Conservation (phyloP, 2,113 vertebrate genomes). For the Limanda limanda region DNA sequence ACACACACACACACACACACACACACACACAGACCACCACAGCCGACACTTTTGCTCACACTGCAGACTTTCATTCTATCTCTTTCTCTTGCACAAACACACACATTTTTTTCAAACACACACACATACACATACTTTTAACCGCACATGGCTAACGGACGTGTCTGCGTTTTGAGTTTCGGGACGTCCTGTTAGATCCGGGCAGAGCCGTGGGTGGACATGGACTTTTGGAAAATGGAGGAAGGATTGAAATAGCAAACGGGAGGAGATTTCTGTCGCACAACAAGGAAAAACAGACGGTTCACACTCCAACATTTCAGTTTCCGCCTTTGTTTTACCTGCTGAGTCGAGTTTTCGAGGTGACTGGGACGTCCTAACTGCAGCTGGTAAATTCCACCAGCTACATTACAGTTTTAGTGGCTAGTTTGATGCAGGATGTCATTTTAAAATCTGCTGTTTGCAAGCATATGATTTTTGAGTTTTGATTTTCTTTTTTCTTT, state of each 20-base stretch:
- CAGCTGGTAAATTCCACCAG: not conserved
- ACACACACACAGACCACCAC: slow-evolving; percentile 26
- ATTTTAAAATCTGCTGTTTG: not conserved
- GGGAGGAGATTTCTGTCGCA: slow-evolving; percentile 13
- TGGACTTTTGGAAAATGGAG: slow-evolving; percentile 24
- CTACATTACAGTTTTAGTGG: not conserved
- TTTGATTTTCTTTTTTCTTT: too few species aligned
- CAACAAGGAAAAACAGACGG: not conserved
- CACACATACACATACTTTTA: slow-evolving; percentile 21
- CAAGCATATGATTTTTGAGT: not conserved
- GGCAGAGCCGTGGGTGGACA: not conserved
- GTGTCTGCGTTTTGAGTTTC: not conserved
- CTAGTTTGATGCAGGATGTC: not conserved
- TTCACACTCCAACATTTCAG: not conserved
- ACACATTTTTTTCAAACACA: slow-evolving; percentile 33
- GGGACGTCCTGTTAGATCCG: slow-evolving; percentile 32
- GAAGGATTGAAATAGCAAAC: slow-evolving; percentile 42
- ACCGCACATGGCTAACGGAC: not conserved
- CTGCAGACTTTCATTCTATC: slow-evolving; percentile 55
- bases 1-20: slow-evolving; percentile 21
- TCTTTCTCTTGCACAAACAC: slow-evolving; percentile 39
- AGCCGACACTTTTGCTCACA: slow-evolving; percentile 55
- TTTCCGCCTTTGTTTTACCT: not conserved
- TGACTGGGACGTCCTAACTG: not conserved
- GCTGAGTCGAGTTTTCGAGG: not conserved